A percentile compares a stretch with the other conserved stretches of the same genome.
Conservation (phyloP, 2,113 vertebrate species). For the Chionodraco myersi region DNA sequence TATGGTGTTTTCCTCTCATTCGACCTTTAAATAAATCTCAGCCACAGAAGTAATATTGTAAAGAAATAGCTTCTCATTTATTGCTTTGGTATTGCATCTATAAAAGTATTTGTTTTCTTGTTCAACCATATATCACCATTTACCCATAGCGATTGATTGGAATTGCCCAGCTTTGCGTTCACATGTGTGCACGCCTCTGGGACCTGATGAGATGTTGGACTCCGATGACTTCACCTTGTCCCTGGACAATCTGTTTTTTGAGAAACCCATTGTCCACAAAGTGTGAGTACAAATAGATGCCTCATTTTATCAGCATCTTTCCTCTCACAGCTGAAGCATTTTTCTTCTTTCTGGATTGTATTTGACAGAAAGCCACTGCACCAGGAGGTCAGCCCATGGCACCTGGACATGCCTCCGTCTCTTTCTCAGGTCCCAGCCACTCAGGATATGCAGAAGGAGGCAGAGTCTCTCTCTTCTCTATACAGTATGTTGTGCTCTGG, state of each 20-base stretch:
- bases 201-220: constrained; percentile 80
- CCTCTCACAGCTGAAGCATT: constrained; percentile 1
- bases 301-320: neutral
- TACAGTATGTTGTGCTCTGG: constrained; percentile 81
- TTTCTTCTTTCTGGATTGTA: constrained; percentile 3
- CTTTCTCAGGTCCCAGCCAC: constrained; percentile 88
- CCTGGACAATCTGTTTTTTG: constrained; percentile 88
- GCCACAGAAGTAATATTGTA: neutral
- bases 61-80: neutral
- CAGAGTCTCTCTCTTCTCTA: constrained; percentile 71
- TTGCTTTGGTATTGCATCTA: neutral
- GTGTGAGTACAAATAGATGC: constrained; percentile 81
- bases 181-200: constrained; percentile 6
- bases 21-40: neutral
- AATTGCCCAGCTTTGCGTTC: neutral
- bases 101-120: neutral
- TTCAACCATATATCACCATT: neutral
- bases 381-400: constrained; percentile 82
- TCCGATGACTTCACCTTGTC: constrained; percentile 80
- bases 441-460: constrained; percentile 87
- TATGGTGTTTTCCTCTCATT: neutral
- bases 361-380: constrained; percentile 80
- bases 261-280: constrained; percentile 83
- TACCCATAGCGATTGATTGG: neutral
- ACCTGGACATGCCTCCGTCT: constrained; percentile 83